These are phyloP conservation scores for Zonotrichia albicollis DNA, from an alignment of 2,797 vertebrate species.

Conservation along the genomic window DNA sequence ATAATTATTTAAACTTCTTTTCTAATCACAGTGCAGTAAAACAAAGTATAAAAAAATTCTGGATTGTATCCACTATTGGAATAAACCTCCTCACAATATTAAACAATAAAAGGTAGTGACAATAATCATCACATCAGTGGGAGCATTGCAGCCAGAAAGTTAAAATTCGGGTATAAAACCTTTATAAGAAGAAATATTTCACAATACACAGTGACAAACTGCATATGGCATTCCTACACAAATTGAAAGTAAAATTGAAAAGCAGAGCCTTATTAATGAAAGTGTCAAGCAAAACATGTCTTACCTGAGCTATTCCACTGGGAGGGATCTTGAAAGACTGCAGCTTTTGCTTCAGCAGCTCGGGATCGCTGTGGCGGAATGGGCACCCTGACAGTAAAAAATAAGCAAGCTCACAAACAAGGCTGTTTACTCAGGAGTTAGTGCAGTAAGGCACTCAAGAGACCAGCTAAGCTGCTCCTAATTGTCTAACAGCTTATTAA, in stretches of 20 bases:
- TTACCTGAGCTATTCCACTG: slow-evolving; percentile 84
- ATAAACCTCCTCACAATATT: background rate
- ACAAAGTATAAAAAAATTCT: background rate
- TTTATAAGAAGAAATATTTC: background rate
- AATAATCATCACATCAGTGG: background rate
- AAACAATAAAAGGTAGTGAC: background rate
- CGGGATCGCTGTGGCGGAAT: slow-evolving; percentile 93
- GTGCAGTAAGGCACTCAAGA: slow-evolving; percentile 45
- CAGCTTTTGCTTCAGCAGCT: slow-evolving; percentile 94
- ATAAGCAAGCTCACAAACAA: slow-evolving; percentile 44
- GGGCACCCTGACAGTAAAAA: slow-evolving; percentile 87
- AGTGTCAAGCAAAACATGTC: background rate
- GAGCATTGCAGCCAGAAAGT: background rate
- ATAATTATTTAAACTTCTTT: slow-evolving; percentile 30
- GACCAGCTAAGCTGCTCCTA: slow-evolving; percentile 56
- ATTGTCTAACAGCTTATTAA: slow-evolving; percentile 72
- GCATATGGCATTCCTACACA: background rate
- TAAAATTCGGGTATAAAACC: background rate
- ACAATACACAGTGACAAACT: background rate
- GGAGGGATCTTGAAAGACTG: slow-evolving; percentile 89
- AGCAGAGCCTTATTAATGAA: background rate
- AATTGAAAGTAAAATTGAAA: background rate
- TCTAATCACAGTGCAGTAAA: slow-evolving; percentile 20
- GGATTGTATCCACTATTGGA: background rate
- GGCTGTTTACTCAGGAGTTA: slow-evolving; percentile 56